Evolutionary conservation across 1,140 invertebrate genomes (phyloP).

Genomic region (Penaeus vannamei): DNA sequence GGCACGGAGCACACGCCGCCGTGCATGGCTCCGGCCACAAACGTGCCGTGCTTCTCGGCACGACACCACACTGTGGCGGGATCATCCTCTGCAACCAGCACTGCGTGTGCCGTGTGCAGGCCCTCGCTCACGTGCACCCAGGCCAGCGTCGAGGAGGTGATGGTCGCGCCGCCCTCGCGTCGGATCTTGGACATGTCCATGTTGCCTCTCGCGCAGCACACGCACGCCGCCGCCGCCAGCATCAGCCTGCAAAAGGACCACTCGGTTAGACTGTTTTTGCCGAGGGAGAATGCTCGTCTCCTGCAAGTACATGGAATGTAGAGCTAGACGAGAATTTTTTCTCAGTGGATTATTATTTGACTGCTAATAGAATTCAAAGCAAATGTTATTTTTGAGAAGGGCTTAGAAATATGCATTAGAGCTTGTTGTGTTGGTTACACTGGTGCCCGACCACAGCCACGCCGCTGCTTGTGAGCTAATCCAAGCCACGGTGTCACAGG

Average conservation of each 20-base stretch:
- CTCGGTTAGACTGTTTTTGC: background rate
- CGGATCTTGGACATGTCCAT: slow-evolving; percentile 65
- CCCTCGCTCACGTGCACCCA: slow-evolving; percentile 52
- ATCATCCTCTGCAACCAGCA: slow-evolving; percentile 61
- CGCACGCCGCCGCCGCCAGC: slow-evolving; percentile 40
- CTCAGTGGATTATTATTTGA: too few species aligned
- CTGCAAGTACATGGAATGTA: too few species aligned
- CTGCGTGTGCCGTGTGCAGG: slow-evolving; percentile 42
- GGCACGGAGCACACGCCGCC: slow-evolving; percentile 63
- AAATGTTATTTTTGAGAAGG: too few species aligned
- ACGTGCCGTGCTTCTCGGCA: slow-evolving; percentile 64
- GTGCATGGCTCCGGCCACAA: slow-evolving; percentile 61
- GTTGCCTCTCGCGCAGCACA: slow-evolving; percentile 35
- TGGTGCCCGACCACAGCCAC: too few species aligned
- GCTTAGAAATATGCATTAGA: too few species aligned
- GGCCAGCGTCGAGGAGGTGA: slow-evolving; percentile 65
- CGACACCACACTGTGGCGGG: slow-evolving; percentile 65
- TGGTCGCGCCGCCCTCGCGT: slow-evolving; percentile 59
- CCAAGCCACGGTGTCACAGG: too few species aligned
- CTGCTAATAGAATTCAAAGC: too few species aligned
- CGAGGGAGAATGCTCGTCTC: background rate
- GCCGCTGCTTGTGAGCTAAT: too few species aligned
- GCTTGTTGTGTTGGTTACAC: too few species aligned
- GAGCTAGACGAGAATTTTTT: too few species aligned
- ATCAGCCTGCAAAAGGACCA: slow-evolving; percentile 58